These are phyloP conservation scores for Characodon lateralis DNA, from an alignment of 2,797 vertebrate species.

Conservation along the genomic window DNA sequence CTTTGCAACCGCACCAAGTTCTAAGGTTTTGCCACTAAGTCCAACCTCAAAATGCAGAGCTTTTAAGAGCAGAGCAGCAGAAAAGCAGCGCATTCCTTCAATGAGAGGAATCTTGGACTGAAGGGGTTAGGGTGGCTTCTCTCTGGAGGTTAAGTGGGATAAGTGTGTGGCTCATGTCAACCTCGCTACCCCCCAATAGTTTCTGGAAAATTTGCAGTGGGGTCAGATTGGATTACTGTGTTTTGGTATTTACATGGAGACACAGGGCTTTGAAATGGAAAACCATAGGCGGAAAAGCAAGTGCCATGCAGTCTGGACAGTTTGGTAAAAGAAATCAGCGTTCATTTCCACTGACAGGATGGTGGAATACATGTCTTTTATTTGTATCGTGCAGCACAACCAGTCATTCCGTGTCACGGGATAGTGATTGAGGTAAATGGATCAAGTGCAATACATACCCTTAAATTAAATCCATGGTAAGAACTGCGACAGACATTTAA, in stretches of 20 bases:
- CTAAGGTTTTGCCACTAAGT: slow-evolving; percentile 50
- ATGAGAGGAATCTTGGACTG: slow-evolving; percentile 56
- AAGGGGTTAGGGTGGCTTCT: slow-evolving; percentile 77
- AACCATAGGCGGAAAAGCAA: slow-evolving; percentile 80
- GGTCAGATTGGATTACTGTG: slow-evolving; percentile 84
- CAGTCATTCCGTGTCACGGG: slow-evolving; percentile 56
- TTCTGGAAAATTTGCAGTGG: slow-evolving; percentile 81
- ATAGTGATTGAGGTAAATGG: slow-evolving; percentile 66
- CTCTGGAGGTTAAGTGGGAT: slow-evolving; percentile 82
- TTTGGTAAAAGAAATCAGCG: slow-evolving; percentile 71
- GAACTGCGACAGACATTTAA: slow-evolving; percentile 49
- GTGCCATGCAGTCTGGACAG: slow-evolving; percentile 79
- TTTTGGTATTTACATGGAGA: slow-evolving; percentile 84
- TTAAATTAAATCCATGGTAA: slow-evolving; percentile 67
- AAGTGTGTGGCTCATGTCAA: slow-evolving; percentile 82
- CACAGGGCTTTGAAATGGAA: slow-evolving; percentile 82
- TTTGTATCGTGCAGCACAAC: slow-evolving; percentile 62
- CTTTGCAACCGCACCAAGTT: slow-evolving; percentile 57
- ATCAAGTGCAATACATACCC: slow-evolving; percentile 62
- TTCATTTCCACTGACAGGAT: slow-evolving; percentile 74
- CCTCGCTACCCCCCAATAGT: slow-evolving; percentile 74
- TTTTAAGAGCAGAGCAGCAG: slow-evolving; percentile 64
- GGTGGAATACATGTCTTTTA: slow-evolving; percentile 71
- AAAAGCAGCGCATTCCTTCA: slow-evolving; percentile 72
- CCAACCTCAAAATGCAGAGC: slow-evolving; percentile 52